Conservation (phyloP, 2,113 vertebrate species). For the Cottus gobio region DNA sequence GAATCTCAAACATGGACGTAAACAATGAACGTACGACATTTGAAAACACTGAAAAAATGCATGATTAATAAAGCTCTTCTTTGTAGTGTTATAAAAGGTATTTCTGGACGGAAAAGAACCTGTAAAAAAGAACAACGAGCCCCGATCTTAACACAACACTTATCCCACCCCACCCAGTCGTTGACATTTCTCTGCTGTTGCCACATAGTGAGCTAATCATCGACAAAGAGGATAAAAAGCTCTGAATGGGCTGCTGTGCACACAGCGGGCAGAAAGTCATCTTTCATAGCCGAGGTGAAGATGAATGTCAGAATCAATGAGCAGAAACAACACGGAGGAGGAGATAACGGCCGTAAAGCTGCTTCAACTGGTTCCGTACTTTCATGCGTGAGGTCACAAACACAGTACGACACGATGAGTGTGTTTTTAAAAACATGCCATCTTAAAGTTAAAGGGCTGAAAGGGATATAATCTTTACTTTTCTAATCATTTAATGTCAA, state of each 20-base stretch:
- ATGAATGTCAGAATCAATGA: conserved; percentile 40
- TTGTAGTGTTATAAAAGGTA: neutral
- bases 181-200: conserved; percentile 47
- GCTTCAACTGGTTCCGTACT: neutral
- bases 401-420: too few relatives aligned
- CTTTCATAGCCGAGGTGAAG: conserved; percentile 20
- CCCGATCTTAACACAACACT: conserved; percentile 20
- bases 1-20: neutral
- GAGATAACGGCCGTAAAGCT: conserved; percentile 19
- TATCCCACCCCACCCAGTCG: conserved; percentile 45
- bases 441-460: too few relatives aligned
- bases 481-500: too few relatives aligned
- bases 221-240: conserved; percentile 34
- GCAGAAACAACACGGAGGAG: neutral
- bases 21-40: neutral
- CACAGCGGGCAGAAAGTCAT: neutral
- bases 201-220: conserved; percentile 63
- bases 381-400: neutral
- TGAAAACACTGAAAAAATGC: neutral
- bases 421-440: too few relatives aligned
- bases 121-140: neutral
- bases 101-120: neutral
- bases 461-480: too few relatives aligned
- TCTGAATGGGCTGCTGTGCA: conserved; percentile 12
- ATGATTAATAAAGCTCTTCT: neutral